phyloP scores from a whole-genome alignment of 2,113 vertebrate genomes.

The Puma concolor region DNA sequence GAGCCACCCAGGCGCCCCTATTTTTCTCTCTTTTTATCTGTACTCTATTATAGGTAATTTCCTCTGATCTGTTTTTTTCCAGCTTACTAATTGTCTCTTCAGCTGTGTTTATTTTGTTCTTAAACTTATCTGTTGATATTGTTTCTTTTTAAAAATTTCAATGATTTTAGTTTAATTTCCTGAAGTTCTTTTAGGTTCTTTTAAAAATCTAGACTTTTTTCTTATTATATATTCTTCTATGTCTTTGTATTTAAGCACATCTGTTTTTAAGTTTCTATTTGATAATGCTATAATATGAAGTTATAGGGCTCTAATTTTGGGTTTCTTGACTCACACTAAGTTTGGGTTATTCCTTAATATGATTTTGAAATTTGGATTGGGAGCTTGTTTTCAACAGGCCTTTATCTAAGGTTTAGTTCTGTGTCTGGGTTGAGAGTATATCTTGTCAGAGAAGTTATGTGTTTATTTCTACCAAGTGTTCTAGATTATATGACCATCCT shows the following conservation, averaged over 20 bases:
- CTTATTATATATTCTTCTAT: neutral
- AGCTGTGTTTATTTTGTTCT: neutral
- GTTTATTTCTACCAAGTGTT: neutral
- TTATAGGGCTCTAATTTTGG: neutral
- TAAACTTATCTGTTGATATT: neutral
- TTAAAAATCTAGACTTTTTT: neutral
- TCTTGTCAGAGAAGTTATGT: neutral
- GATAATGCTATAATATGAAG: neutral
- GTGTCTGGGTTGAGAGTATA: neutral
- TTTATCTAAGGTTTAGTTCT: neutral
- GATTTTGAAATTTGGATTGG: conserved; percentile 1
- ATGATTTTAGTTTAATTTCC: neutral
- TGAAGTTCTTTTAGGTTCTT: neutral
- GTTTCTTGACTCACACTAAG: neutral
- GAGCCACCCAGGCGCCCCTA: no score
- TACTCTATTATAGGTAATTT: neutral
- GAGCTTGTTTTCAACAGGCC: neutral
- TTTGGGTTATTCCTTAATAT: neutral
- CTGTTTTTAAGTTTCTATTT: neutral
- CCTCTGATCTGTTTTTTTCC: neutral
- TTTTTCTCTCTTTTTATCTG: neutral
- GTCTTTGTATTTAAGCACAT: neutral
- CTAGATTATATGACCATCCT: neutral
- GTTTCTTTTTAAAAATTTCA: neutral
- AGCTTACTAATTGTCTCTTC: neutral